Evolutionary conservation across 2,113 vertebrate species (phyloP).

Genomic region (Oreochromis aureus): DNA sequence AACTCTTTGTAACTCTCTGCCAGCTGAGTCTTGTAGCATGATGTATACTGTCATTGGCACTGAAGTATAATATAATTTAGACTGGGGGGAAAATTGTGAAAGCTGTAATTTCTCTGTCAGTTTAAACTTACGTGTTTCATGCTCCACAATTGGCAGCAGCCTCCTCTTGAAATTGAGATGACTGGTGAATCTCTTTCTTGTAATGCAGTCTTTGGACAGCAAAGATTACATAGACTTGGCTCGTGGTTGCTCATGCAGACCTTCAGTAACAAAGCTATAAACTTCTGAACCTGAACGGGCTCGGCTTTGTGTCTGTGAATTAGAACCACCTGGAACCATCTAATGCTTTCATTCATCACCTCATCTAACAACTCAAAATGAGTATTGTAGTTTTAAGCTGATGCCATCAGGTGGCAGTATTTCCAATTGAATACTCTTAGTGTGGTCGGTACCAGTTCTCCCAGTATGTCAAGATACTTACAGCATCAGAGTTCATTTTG

Average conservation of each 20-base stretch:
- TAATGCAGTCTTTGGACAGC: constrained; percentile 9
- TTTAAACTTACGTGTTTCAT: neutral
- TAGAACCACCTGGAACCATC: constrained; percentile 38
- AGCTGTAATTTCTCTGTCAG: neutral
- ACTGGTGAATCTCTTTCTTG: neutral
- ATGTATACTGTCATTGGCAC: neutral
- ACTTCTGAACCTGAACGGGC: constrained; percentile 8
- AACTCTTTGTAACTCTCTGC: neutral
- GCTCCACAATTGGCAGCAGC: neutral
- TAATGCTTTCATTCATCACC: constrained; percentile 4
- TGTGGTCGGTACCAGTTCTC: rapidly evolving
- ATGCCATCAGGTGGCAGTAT: constrained; percentile 51
- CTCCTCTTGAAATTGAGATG: neutral
- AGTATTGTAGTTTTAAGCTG: neutral
- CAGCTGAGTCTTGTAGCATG: rapidly evolving
- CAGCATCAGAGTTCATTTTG: neutral
- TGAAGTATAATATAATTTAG: neutral
- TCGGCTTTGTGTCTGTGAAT: constrained; percentile 33
- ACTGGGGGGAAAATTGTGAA: neutral
- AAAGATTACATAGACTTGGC: neutral
- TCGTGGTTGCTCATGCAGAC: neutral
- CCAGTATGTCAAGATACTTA: rapidly evolving
- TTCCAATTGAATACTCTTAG: neutral
- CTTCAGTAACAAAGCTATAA: constrained; percentile 27
- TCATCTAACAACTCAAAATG: neutral